phyloP scores from a whole-genome alignment of 2,113 vertebrate species.

The Lanius collurio region DNA sequence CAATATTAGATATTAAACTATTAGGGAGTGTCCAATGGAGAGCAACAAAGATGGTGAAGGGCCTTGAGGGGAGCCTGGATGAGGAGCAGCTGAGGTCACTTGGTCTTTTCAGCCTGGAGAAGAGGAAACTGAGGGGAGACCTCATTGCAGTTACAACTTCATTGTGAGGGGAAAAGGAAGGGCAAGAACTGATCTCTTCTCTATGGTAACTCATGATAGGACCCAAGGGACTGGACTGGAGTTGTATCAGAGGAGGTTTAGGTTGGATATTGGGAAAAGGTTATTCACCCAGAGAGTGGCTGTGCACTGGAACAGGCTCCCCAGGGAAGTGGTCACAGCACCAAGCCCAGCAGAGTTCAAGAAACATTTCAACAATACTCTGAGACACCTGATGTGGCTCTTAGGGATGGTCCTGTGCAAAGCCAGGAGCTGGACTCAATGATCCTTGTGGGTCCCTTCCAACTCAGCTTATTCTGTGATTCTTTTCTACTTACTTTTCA shows the following conservation, averaged over 20 bases:
- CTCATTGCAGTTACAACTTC: not conserved
- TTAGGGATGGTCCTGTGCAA: not conserved
- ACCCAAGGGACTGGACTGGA: not conserved
- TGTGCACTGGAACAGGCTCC: not conserved
- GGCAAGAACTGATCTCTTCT: not conserved
- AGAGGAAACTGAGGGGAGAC: not conserved
- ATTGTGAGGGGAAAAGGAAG: not conserved
- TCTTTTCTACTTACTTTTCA: not conserved
- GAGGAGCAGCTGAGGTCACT: not conserved
- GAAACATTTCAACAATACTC: rapidly evolving
- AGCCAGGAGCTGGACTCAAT: not conserved
- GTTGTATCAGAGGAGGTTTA: not conserved
- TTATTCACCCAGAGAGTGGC: not conserved
- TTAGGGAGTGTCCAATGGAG: not conserved
- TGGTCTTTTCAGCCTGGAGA: not conserved
- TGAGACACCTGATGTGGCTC: too few relatives aligned
- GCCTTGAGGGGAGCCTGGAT: not conserved
- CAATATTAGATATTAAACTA: not conserved
- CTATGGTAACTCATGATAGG: not conserved
- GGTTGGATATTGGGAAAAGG: not conserved
- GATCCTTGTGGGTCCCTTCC: not conserved
- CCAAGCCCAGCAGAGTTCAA: not conserved
- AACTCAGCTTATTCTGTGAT: not conserved
- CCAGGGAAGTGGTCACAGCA: too few relatives aligned
- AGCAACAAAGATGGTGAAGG: not conserved